A percentile compares a stretch with the other conserved stretches of the same genome.
Conservation (phyloP, 2,888 invertebrate genomes). For the Cataglyphis rosenhaueri region DNA sequence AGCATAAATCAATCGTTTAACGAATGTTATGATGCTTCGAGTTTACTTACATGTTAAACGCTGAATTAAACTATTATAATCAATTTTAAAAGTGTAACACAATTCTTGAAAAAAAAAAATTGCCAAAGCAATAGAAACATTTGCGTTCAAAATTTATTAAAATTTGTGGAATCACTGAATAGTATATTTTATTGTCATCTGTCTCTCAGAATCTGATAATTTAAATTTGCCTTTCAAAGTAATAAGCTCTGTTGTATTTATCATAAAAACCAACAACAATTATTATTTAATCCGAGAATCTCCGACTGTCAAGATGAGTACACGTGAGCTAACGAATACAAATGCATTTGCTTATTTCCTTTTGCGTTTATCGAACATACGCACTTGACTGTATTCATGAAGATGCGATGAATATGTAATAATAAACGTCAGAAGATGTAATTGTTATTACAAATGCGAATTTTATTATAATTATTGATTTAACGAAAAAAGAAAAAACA, state of each 20-base stretch:
- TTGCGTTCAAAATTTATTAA: background rate
- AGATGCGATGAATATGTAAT: background rate
- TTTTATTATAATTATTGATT: background rate
- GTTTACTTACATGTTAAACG: background rate
- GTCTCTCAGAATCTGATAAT: background rate
- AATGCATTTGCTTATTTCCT: background rate
- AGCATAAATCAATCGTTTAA: background rate
- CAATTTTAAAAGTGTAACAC: background rate
- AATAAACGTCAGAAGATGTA: background rate
- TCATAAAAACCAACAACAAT: background rate
- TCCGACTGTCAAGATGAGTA: background rate
- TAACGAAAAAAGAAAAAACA: background rate
- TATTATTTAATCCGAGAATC: conserved; percentile 3
- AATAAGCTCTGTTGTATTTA: background rate
- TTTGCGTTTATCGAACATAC: background rate
- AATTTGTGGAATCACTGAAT: background rate
- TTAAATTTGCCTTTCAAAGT: background rate
- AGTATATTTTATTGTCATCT: background rate
- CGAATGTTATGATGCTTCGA: background rate
- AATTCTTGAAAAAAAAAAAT: background rate
- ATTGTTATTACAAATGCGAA: background rate
- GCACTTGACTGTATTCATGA: background rate
- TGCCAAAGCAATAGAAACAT: too few species aligned
- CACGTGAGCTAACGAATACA: background rate
- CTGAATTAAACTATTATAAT: background rate